A percentile compares a stretch with the other conserved stretches of the same genome.
phyloP scores from a whole-genome alignment of 2,113 vertebrate genomes.

The Jacana jacana region DNA sequence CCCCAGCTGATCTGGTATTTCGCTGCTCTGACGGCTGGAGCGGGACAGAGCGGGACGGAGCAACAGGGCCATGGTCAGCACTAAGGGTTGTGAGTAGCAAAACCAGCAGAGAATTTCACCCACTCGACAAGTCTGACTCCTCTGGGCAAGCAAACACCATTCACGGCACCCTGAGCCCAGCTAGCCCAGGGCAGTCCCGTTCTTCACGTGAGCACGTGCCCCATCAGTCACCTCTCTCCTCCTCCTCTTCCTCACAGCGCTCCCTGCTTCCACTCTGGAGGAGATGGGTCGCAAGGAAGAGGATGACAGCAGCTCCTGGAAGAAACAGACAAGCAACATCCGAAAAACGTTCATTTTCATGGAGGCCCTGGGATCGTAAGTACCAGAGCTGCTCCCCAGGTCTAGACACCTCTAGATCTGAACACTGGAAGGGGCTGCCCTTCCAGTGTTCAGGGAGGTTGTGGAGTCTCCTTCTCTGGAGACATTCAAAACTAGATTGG shows the following conservation, averaged over 20 bases:
- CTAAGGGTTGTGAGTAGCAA: neutral
- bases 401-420: neutral
- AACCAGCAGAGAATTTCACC: neutral
- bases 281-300: constrained; percentile 86
- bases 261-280: constrained; percentile 77
- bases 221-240: neutral
- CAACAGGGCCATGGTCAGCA: neutral
- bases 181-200: neutral
- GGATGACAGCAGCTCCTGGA: constrained; percentile 82
- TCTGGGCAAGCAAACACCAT: neutral
- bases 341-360: constrained; percentile 91
- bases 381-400: neutral
- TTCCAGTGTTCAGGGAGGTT: too few relatives aligned
- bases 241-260: constrained; percentile 26
- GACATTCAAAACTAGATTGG: too few relatives aligned
- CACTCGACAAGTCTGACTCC: neutral
- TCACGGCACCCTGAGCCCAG: neutral
- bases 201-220: rapidly evolving
- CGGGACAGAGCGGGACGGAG: rapidly evolving
- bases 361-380: constrained; percentile 92
- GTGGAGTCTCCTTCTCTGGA: too few relatives aligned
- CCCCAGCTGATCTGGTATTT: neutral
- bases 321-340: constrained; percentile 90
- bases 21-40: neutral
- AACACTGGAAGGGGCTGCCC: too few relatives aligned